Conservation (phyloP, 2,113 vertebrate genomes). For the Arenaria interpres region DNA sequence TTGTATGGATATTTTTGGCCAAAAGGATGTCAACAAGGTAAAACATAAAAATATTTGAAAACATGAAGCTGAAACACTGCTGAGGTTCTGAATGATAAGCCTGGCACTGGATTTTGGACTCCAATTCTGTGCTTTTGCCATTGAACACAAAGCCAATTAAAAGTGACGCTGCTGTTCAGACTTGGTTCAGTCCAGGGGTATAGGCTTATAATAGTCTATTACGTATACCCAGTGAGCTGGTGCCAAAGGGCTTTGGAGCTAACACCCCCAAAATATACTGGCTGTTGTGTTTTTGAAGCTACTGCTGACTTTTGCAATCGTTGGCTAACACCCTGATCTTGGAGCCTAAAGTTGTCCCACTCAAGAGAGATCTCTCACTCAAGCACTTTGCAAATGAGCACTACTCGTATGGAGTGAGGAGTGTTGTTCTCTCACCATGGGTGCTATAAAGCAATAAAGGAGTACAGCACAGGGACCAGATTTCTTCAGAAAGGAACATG, state of each 20-base stretch:
- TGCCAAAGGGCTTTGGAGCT: background rate
- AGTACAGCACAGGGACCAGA: accelerated
- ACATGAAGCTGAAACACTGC: background rate
- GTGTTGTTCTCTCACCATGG: background rate
- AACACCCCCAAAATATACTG: background rate
- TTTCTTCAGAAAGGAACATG: background rate
- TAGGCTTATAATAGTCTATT: background rate
- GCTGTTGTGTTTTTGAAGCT: background rate
- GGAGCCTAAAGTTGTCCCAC: background rate
- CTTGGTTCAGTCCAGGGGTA: background rate
- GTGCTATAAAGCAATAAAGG: background rate
- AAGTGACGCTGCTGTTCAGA: background rate
- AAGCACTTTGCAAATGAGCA: background rate
- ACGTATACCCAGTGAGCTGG: background rate
- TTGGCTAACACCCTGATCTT: background rate
- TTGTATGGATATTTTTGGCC: background rate
- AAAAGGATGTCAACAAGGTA: background rate
- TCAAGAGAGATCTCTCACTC: background rate
- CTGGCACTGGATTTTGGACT: background rate
- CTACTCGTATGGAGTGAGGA: background rate
- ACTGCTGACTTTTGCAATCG: background rate
- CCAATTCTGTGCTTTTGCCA: background rate
- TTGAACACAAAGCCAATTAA: background rate
- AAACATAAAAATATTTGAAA: background rate
- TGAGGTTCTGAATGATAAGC: background rate